These are phyloP conservation scores for Accipiter cooperii DNA, from an alignment of 2,113 vertebrate genomes.

Conservation along the genomic window DNA sequence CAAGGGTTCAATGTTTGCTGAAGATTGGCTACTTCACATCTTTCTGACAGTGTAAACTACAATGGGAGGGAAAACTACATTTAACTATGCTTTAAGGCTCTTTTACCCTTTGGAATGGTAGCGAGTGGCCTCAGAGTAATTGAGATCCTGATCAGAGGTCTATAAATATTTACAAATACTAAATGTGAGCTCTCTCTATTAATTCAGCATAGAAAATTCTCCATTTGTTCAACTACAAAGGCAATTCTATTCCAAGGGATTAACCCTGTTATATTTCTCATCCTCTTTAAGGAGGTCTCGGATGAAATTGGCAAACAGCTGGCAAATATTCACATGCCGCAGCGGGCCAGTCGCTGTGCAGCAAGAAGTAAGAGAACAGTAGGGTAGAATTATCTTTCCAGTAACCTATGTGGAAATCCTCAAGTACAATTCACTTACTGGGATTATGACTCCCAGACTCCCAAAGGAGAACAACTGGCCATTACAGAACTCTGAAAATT, in stretches of 20 bases:
- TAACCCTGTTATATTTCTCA: neutral
- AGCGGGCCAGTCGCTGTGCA: neutral
- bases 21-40: neutral
- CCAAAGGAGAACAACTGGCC: neutral
- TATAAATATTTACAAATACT: slow-evolving; percentile 34
- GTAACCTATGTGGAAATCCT: slow-evolving; percentile 34
- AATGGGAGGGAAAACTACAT: neutral
- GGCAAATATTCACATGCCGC: neutral
- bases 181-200: neutral
- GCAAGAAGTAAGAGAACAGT: neutral
- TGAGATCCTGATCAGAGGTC: neutral
- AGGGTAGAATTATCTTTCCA: neutral
- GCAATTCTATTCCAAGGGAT: slow-evolving; percentile 3
- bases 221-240: neutral
- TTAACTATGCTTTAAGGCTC: neutral
- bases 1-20: neutral
- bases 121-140: neutral
- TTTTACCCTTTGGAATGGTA: neutral
- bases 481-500: neutral
- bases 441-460: neutral
- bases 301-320: neutral
- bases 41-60: neutral
- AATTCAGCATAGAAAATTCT: neutral
- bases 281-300: neutral
- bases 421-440: neutral